phyloP scores from a whole-genome alignment of 2,113 vertebrate species.

The Alligator mississippiensis region DNA sequence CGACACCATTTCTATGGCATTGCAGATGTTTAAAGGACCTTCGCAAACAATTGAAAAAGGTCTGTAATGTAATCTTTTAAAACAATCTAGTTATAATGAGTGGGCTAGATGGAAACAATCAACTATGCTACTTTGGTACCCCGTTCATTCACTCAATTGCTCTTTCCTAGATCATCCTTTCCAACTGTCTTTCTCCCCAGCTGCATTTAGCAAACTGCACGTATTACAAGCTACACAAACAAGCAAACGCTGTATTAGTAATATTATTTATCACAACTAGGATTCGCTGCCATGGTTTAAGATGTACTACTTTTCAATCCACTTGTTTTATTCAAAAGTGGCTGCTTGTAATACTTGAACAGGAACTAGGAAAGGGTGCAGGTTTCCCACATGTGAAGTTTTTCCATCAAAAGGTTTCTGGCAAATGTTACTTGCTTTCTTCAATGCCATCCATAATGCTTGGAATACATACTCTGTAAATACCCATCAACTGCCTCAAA shows the following conservation, averaged over 20 bases:
- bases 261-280: not conserved
- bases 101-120: not conserved
- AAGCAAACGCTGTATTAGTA: not conserved
- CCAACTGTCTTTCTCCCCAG: not conserved
- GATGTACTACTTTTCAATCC: not conserved
- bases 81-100: not conserved
- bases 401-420: not conserved
- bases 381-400: fast-evolving
- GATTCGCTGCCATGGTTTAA: not conserved
- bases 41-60: not conserved
- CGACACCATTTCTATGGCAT: not conserved
- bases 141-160: not conserved
- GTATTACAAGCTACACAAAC: not conserved
- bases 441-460: not conserved
- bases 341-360: not conserved
- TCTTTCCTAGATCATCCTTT: not conserved
- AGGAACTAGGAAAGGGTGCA: not conserved
- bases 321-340: fast-evolving
- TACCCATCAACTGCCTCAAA: not conserved
- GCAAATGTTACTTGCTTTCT: not conserved
- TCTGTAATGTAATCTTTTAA: not conserved
- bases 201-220: not conserved
- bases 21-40: not conserved
- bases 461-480: not conserved
- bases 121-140: not conserved